Percentiles rank a stretch among this genome's conserved stretches.
These are phyloP conservation scores for Plumapathes pennacea DNA, from an alignment of 92 coral and sea anemone genomes.

Conservation along the genomic window DNA sequence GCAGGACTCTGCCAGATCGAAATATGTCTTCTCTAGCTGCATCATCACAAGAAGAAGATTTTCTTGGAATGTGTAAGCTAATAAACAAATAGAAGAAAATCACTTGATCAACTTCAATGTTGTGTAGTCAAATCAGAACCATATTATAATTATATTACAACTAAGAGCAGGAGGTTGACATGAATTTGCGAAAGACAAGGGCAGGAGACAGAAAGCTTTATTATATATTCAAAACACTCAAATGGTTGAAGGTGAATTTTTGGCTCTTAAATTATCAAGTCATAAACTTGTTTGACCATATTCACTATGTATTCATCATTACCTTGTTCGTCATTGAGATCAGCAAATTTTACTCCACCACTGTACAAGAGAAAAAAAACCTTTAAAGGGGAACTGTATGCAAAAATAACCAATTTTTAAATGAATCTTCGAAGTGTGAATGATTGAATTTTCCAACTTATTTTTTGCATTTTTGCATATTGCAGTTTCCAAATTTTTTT, in stretches of 20 bases:
- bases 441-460: too few relatives aligned
- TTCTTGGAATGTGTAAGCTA: constrained; percentile 72
- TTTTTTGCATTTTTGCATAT: neutral
- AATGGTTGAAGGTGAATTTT: too few relatives aligned
- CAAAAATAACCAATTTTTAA: too few relatives aligned
- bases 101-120: neutral
- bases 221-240: too few relatives aligned
- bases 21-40: constrained; percentile 86
- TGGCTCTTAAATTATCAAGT: neutral
- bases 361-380: constrained; percentile 30
- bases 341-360: constrained; percentile 95
- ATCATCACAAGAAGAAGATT: constrained; percentile 80
- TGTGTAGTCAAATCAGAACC: too few relatives aligned
- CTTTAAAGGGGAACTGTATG: neutral
- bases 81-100: neutral
- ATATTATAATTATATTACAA: neutral
- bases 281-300: neutral
- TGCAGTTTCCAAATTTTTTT: too few relatives aligned
- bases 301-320: neutral
- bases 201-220: too few relatives aligned
- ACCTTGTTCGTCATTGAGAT: constrained; percentile 75
- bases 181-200: too few relatives aligned
- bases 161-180: too few relatives aligned
- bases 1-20: constrained; percentile 72
- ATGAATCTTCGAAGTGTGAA: too few relatives aligned